These are phyloP conservation scores for Trichogramma pretiosum DNA, from an alignment of 1,140 invertebrate species.

Conservation along the genomic window DNA sequence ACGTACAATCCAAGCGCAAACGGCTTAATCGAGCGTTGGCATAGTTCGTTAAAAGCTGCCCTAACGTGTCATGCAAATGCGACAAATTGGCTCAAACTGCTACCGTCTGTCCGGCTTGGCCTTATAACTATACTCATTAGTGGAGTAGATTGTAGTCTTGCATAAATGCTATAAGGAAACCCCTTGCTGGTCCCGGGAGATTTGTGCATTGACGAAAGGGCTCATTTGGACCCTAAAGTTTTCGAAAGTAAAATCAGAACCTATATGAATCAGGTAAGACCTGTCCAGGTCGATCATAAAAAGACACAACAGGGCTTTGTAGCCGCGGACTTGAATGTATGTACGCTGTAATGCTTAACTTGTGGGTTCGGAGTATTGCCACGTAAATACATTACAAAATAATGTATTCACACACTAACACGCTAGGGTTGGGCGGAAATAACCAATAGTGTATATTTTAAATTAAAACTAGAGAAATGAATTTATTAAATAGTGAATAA, in stretches of 20 bases:
- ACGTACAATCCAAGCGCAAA: slow-evolving; percentile 25
- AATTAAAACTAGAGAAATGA: too few species aligned
- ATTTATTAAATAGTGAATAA: too few species aligned
- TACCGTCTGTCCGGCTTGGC: too few species aligned
- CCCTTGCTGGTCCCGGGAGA: slow-evolving; percentile 28
- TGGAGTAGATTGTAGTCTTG: slow-evolving; percentile 25
- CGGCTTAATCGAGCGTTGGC: too few species aligned
- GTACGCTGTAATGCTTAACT: too few species aligned
- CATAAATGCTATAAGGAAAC: slow-evolving; percentile 28
- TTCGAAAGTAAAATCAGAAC: slow-evolving; percentile 12
- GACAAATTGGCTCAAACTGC: background rate
- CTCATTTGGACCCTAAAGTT: slow-evolving; percentile 1
- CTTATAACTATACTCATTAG: too few species aligned
- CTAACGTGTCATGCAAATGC: slow-evolving; percentile 14
- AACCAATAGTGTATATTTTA: too few species aligned
- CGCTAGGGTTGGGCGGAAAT: too few species aligned
- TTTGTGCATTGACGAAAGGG: slow-evolving; percentile 21
- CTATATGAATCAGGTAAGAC: slow-evolving; percentile 9
- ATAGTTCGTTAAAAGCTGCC: slow-evolving; percentile 21
- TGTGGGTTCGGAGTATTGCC: too few species aligned
- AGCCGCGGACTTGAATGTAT: background rate
- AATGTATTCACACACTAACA: too few species aligned
- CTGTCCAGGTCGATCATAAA: background rate
- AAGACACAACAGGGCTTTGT: background rate
- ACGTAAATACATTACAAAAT: too few species aligned